Evolutionary conservation across 2,888 invertebrate species (phyloP).

Genomic region (Argynnis bischoffii): DNA sequence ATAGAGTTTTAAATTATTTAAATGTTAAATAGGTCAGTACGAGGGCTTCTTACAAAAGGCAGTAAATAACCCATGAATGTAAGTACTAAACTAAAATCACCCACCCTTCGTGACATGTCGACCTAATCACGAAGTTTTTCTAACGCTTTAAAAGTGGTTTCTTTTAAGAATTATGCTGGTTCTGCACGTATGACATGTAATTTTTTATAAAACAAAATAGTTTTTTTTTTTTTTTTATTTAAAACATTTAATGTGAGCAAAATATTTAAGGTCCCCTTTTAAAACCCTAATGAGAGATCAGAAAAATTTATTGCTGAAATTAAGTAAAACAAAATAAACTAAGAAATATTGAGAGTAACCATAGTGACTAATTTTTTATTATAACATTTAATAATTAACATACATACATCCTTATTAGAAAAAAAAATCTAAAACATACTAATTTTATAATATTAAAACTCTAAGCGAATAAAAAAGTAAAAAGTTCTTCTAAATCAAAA

Average conservation of each 20-base stretch:
- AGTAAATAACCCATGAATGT: constrained; percentile 40
- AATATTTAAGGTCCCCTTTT: no score
- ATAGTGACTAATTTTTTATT: neutral
- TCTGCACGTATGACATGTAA: constrained; percentile 31
- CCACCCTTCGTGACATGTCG: constrained; percentile 43
- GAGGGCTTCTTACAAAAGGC: constrained; percentile 36
- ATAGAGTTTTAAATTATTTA: constrained; percentile 20
- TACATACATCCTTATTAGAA: no score
- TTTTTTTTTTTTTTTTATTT: neutral
- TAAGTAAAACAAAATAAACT: no score
- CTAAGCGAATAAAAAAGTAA: no score
- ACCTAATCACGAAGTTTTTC: constrained; percentile 40
- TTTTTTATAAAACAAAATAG: neutral
- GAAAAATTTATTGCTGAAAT: no score
- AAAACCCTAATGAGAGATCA: no score
- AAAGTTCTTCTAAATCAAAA: no score
- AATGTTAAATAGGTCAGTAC: constrained; percentile 28
- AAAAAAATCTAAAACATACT: no score
- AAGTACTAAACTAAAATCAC: constrained; percentile 37
- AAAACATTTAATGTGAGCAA: no score
- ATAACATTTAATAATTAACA: neutral
- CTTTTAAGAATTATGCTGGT: constrained; percentile 35
- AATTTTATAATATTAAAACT: no score
- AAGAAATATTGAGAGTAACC: no score
- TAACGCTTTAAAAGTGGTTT: constrained; percentile 40